Evolutionary conservation across 2,888 invertebrate species (phyloP), one percentile per base, ranked within the genome.

Genomic region (Crocallis elinguaria): DNA sequence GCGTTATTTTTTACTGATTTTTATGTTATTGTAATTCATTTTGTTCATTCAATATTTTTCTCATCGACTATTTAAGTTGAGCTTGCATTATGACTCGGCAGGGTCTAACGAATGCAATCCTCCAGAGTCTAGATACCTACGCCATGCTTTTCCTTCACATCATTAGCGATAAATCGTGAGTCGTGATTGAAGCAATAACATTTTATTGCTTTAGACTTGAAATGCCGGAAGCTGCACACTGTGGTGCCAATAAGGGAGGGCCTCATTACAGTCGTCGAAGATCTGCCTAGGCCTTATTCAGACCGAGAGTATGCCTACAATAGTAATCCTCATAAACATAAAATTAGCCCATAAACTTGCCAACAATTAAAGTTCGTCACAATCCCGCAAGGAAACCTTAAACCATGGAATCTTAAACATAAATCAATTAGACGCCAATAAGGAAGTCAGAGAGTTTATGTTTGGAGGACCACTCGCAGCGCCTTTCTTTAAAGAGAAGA

Each of bases 361-460:
- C 66, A 70, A 71, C 69, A 73, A 73, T 77, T 69, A 74, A 70
- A 71, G 60, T 68, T 68, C 58, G 61, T 62, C 67, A 69, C 66
- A 68, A 64, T 66, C 62, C 65, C 58, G 62, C 57, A 64, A 64
- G 46, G 57, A 62, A 64, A 62, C 59, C 58, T 59, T 62, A 68
- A 64, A 62, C 61, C 51, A 45, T 52, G 12, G 29, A 45, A 52
- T 30, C 41, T 42, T 46, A 46, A 62, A 63, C 65, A 62, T 71
- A 71, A 71, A 77, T 71, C 67, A 72, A 74, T 71, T 69, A 66
- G 58, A 57, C 61, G 60, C 65, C 64, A 70, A 64, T 76, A 71
- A 73, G 74, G 74, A 76, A 76, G 71, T 69, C 60, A 57, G 55
- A 61, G 16, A 44, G 62, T 69, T 74, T 66, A 69, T 69, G 67